Base-by-base conservation (phyloP, 2,797 vertebrate genomes). In the Cyclopterus lumpus region DNA sequence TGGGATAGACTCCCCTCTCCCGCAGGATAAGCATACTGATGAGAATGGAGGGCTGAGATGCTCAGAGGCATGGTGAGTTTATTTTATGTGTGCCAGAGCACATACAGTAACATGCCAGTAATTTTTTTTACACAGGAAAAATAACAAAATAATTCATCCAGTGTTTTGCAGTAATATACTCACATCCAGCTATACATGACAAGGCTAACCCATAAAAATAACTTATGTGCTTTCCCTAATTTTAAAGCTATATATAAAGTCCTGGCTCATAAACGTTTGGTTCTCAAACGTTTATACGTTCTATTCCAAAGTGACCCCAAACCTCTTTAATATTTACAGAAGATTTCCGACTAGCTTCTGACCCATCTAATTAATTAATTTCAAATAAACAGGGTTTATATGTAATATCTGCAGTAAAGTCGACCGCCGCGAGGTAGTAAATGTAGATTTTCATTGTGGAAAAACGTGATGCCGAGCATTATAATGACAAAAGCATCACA, bases 351-450 rank as follows among this genome's bases (percentile, higher is more conserved):
- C 81, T 59, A 73, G 81, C 26, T 71, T 66, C 65, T 61, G 42
- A 73, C 81, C 80, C 80, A 64, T 46, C 49, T 79, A 70, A 88
- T 85, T 88, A 55, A 91, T 79, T 73, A 26, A 88, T 86, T 63
- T 85, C 77, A 71, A 67, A 86, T 86, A 76, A 91, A 86, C 58
- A 18, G 1, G 7, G 11, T 89, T 89, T 86, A 85, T 87, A 4
- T 79, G 63, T 68, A 46, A 75, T 32, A 80, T 82, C 40, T 65
- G 46, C 26, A 42, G 61, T 86, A 69, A 86, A 84, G 6, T 40
- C 20, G 44, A 79, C 83, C 64, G 12, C 63, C 16, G 14, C 18
- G 59, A 73, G 36, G 34, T 26, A 5, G 55, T 82, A 79, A 87
- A 87, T 73, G 65, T 55, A 11, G 2, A 73, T 73, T 88, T 83